Conservation (phyloP, 37 sponge, comb jelly and placozoan genomes). For the Crambe crambe region DNA sequence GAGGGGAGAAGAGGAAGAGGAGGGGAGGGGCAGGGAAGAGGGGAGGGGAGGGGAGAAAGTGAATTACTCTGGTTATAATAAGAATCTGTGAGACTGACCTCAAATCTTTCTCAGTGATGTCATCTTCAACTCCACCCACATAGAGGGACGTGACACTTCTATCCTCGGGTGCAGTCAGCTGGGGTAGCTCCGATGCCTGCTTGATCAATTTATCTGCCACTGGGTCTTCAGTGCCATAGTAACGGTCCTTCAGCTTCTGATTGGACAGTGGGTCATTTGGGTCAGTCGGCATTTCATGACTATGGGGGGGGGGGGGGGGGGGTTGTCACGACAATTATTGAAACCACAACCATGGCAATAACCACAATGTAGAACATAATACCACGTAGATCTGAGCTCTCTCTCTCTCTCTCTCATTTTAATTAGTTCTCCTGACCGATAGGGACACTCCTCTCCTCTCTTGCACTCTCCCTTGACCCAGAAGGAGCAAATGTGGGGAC, state of each 20-base stretch:
- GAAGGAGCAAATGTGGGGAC: slow-evolving; percentile 99
- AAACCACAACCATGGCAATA: neutral
- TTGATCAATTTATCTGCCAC: slow-evolving; percentile 94
- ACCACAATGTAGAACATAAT: too few relatives aligned
- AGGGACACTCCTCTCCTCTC: slow-evolving; percentile 96
- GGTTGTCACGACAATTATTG: too few relatives aligned
- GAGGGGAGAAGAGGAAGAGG: neutral
- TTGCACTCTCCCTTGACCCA: slow-evolving; percentile 99
- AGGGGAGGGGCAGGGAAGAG: neutral
- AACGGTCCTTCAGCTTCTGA: slow-evolving; percentile 96
- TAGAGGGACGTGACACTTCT: slow-evolving; percentile 87
- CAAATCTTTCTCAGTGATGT: slow-evolving; percentile 83
- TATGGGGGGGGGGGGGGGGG: neutral
- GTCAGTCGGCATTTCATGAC: slow-evolving; percentile 99
- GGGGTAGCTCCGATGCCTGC: slow-evolving; percentile 70
- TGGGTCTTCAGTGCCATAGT: slow-evolving; percentile 95
- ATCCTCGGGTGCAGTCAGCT: slow-evolving; percentile 81
- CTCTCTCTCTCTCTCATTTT: too few relatives aligned
- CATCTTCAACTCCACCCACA: slow-evolving; percentile 85
- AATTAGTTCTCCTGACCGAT: too few relatives aligned
- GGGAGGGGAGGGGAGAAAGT: too few relatives aligned
- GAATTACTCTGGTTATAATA: too few relatives aligned
- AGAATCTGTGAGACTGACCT: too few relatives aligned
- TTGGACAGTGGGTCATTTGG: slow-evolving; percentile 94
- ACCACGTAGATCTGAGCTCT: too few relatives aligned